Evolutionary conservation across 2,113 vertebrate species (phyloP), one percentile per base, ranked within the genome.

Genomic region (Microcebus lehilahytsara): DNA sequence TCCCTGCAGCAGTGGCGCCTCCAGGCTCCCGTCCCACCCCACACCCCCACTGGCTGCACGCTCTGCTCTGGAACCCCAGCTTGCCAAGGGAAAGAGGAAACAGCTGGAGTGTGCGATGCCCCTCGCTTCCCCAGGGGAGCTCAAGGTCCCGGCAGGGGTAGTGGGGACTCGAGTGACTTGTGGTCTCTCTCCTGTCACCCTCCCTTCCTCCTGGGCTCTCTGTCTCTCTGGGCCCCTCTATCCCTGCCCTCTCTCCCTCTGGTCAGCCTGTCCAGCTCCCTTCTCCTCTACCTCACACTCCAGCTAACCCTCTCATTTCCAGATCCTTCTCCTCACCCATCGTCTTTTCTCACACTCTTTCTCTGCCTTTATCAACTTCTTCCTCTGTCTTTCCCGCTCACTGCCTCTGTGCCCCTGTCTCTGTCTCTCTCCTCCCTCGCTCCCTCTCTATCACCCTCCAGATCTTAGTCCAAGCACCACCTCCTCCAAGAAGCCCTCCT

Each of bases 401-500:
- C 6, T 34, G 1, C 27, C 67, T 66, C 32, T 13, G 27, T 30
- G 6, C 17, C 25, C 23, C 8, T 74, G 27, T 22, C 32, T 92
- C 37, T 30, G 20, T 37, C 77, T 85, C 19, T 22, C 10, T 64
- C 60, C 60, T 27, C 64, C 42, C 27, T 53, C 53, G 12, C 16
- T n/a, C 30, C 30, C 34, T 42, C 20, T 9, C 17, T 42, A 14
- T n/a, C 14, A 37, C 62, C 37, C n/a, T 84, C 37, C 62, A 74
- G 51, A 69, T 81, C 9, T 83, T 92, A 79, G 22, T 5, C 23
- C 64, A 60, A 90, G 37, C 23, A 88, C 75, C 25, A 51, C 66
- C 77, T 78, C 91, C 80, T 93, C 77, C 83, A 83, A 51, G 79
- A 95, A 89, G 72, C 42, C 77, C 86, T 96, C 91, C 85, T 34